Percentiles rank a stretch among this genome's conserved stretches.
These are phyloP conservation scores for Phthorimaea operculella DNA, from an alignment of 1,140 invertebrate species.

Conservation along the genomic window DNA sequence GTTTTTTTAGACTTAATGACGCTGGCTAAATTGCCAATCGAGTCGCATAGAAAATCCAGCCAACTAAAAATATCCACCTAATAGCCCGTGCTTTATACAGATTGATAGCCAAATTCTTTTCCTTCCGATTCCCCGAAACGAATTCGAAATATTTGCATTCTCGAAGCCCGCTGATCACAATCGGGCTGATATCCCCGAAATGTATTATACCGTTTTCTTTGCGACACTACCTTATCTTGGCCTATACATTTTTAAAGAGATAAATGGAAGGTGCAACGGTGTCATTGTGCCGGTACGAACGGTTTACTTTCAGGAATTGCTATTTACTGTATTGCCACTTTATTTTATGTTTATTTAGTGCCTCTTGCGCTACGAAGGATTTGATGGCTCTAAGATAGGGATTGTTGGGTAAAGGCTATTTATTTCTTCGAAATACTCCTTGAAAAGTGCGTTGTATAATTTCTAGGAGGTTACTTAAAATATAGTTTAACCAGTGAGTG, in stretches of 20 bases:
- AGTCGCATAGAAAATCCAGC: too few species aligned
- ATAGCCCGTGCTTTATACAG: background rate
- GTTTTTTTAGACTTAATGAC: too few species aligned
- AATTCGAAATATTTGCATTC: slow-evolving; percentile 2
- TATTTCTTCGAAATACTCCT: too few species aligned
- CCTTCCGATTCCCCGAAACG: background rate
- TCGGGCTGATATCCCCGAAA: slow-evolving; percentile 34
- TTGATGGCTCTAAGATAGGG: background rate
- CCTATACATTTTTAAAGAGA: slow-evolving; percentile 43
- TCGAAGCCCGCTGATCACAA: slow-evolving; percentile 23
- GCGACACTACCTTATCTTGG: slow-evolving; percentile 30
- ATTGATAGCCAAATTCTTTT: background rate
- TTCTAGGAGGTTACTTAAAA: too few species aligned
- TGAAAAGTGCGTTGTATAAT: too few species aligned
- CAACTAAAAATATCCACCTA: background rate
- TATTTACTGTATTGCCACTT: background rate
- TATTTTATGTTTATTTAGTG: slow-evolving; percentile 1
- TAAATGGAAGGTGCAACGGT: slow-evolving; percentile 35
- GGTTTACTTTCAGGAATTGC: slow-evolving; percentile 3
- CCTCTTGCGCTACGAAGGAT: background rate
- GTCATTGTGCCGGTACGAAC: slow-evolving; percentile 17
- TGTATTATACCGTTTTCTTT: slow-evolving; percentile 38
- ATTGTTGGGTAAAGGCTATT: background rate
- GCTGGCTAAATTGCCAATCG: too few species aligned
- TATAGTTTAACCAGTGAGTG: too few species aligned